These are phyloP conservation scores for Chelonus insularis DNA, from an alignment of 1,140 invertebrate species.

Conservation along the genomic window DNA sequence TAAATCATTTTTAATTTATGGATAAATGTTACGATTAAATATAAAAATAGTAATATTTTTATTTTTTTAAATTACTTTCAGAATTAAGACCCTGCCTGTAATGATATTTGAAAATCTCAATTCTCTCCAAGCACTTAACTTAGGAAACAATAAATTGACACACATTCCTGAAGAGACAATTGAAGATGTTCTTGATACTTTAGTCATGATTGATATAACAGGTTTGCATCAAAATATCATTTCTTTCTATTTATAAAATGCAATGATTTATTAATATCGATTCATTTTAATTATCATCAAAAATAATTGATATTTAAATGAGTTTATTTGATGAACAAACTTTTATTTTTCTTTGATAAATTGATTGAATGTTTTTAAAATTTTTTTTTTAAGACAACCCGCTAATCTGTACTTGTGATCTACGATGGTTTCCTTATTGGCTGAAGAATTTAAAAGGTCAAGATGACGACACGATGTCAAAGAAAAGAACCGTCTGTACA, in stretches of 20 bases:
- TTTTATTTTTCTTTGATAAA: too few relatives aligned
- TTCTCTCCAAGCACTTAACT: constrained; percentile 82
- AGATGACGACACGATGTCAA: constrained; percentile 83
- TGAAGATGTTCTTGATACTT: constrained; percentile 82
- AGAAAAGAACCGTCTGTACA: constrained; percentile 79
- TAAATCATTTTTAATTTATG: background rate
- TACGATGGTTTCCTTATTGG: constrained; percentile 85
- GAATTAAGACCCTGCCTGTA: constrained; percentile 76
- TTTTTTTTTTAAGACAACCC: constrained; percentile 75
- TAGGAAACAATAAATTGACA: constrained; percentile 84
- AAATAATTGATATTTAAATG: constrained; percentile 12
- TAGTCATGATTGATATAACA: constrained; percentile 82
- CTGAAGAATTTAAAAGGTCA: constrained; percentile 72
- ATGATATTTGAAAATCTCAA: constrained; percentile 84
- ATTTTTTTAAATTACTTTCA: constrained; percentile 52
- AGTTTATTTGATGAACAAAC: too few relatives aligned
- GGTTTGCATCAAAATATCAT: constrained; percentile 65
- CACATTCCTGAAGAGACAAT: constrained; percentile 85
- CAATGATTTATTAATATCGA: background rate
- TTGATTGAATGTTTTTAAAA: constrained; percentile 18
- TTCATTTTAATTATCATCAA: too few relatives aligned
- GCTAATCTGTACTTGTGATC: constrained; percentile 81
- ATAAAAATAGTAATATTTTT: too few relatives aligned
- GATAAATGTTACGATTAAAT: too few relatives aligned
- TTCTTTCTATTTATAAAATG: constrained; percentile 2